phyloP scores from a whole-genome alignment of 2,888 invertebrate species.

The Drosophila affinis region DNA sequence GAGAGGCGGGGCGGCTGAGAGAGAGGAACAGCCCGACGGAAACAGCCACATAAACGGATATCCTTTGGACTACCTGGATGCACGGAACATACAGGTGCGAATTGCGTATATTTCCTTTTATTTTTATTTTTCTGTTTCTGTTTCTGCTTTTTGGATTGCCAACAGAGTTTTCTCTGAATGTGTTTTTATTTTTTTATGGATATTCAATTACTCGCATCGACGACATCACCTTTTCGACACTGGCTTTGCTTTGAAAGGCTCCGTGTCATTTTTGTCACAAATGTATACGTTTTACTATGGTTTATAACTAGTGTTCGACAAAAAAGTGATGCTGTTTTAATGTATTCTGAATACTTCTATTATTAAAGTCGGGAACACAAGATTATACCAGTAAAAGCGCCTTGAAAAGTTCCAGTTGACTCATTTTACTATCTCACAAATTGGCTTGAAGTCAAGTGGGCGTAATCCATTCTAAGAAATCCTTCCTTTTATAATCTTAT shows the following conservation, averaged over 20 bases:
- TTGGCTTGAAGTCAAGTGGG: neutral
- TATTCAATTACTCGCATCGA: slow-evolving; percentile 40
- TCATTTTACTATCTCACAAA: neutral
- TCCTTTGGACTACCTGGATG: slow-evolving; percentile 79
- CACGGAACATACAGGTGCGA: slow-evolving; percentile 82
- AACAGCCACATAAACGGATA: slow-evolving; percentile 70
- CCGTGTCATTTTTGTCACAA: slow-evolving; percentile 1
- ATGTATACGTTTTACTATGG: neutral
- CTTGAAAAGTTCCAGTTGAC: no score
- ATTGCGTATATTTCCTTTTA: slow-evolving; percentile 3
- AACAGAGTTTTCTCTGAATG: slow-evolving; percentile 51
- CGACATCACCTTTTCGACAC: slow-evolving; percentile 26
- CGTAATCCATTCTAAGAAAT: slow-evolving; percentile 4
- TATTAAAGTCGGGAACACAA: neutral
- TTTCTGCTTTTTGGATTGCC: slow-evolving; percentile 20
- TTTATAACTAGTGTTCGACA: no score
- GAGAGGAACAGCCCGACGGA: slow-evolving; percentile 39
- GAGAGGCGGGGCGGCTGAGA: slow-evolving; percentile 59
- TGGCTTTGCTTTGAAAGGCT: slow-evolving; percentile 44
- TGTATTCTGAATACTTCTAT: no score
- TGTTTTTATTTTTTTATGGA: slow-evolving; percentile 29
- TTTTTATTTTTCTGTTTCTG: neutral
- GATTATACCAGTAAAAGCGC: neutral
- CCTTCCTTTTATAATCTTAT: slow-evolving; percentile 15
- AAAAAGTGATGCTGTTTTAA: no score